A percentile compares a stretch with the other conserved stretches of the same genome.
Conservation (phyloP, 2,797 vertebrate genomes). For the Anas bernieri region DNA sequence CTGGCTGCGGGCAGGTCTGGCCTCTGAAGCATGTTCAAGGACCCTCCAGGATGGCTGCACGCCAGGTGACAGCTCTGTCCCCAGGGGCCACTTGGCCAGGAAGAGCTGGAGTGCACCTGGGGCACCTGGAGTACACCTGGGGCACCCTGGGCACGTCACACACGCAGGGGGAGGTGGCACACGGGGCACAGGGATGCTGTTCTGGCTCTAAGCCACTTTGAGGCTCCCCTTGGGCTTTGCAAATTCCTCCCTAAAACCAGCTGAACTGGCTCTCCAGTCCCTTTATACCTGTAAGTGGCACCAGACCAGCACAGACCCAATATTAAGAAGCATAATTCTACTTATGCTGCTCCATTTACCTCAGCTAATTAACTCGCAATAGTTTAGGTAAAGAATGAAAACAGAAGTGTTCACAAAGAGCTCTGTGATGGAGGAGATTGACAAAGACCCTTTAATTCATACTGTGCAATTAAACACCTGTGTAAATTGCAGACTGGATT, state of each 20-base stretch:
- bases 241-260: slow-evolving; percentile 41
- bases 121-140: neutral
- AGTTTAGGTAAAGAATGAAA: slow-evolving; percentile 20
- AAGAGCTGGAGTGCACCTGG: neutral
- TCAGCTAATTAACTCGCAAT: slow-evolving; percentile 45
- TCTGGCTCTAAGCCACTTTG: neutral
- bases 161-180: neutral
- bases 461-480: slow-evolving; percentile 17
- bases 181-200: neutral
- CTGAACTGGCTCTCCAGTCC: slow-evolving; percentile 28
- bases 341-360: slow-evolving; percentile 5
- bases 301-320: slow-evolving; percentile 20
- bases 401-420: slow-evolving; percentile 6
- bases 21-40: neutral
- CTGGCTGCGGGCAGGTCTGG: neutral
- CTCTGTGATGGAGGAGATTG: neutral
- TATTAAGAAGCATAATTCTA: slow-evolving; percentile 4
- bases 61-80: neutral
- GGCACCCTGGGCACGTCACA: neutral
- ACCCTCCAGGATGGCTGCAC: no score
- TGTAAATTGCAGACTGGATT: neutral
- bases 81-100: neutral
- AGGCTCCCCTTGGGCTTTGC: neutral
- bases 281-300: slow-evolving; percentile 25
- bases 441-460: slow-evolving; percentile 25